Conservation (phyloP, 2,113 vertebrate genomes). For the Siniperca knerii region DNA sequence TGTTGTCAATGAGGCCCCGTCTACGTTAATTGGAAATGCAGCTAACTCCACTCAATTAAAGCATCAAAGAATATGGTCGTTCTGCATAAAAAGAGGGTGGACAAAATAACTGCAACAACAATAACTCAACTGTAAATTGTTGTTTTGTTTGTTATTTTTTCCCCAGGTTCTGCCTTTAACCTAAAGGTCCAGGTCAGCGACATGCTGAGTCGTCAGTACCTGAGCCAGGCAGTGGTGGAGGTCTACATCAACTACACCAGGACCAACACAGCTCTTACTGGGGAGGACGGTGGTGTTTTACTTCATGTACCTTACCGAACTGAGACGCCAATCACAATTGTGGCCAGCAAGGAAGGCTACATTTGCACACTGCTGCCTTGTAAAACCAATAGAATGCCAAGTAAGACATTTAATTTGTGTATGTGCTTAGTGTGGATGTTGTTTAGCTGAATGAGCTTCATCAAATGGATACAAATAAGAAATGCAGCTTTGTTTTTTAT, state of each 20-base stretch:
- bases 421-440: neutral
- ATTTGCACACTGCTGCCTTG: slow-evolving; percentile 86
- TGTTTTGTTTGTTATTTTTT: neutral
- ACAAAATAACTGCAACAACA: neutral
- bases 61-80: neutral
- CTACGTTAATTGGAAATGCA: slow-evolving; percentile 40
- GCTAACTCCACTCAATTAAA: slow-evolving; percentile 13
- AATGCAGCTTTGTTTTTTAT: neutral
- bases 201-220: slow-evolving; percentile 83
- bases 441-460: neutral
- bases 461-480: neutral
- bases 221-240: slow-evolving; percentile 86
- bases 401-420: slow-evolving; percentile 74
- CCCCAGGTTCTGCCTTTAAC: slow-evolving; percentile 82
- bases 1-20: slow-evolving; percentile 9
- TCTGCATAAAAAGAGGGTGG: neutral
- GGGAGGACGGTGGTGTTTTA: slow-evolving; percentile 83
- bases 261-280: slow-evolving; percentile 83
- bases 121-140: neutral
- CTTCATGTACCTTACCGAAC: slow-evolving; percentile 85
- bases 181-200: slow-evolving; percentile 91
- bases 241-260: slow-evolving; percentile 90
- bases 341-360: slow-evolving; percentile 87
- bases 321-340: slow-evolving; percentile 85
- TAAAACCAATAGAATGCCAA: slow-evolving; percentile 87